Evolutionary conservation across 2,888 invertebrate species (phyloP).

Genomic region (Aleiodes alternator): DNA sequence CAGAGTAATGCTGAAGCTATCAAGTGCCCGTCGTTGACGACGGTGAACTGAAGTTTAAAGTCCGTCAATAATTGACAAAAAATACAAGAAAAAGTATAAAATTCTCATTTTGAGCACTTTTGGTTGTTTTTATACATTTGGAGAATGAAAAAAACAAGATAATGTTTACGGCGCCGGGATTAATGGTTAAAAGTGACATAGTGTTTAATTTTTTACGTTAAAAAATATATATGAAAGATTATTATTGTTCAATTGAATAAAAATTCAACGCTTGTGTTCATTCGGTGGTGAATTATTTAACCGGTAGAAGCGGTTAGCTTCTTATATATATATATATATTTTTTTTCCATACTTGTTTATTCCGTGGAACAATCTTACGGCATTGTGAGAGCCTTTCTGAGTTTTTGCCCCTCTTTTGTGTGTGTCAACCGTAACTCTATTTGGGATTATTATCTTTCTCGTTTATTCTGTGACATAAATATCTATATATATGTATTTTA

Average conservation of each 20-base stretch:
- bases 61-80: conserved; percentile 9
- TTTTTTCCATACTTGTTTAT: neutral
- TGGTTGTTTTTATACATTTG: neutral
- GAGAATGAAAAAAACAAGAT: conserved; percentile 30
- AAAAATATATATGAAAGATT: conserved; percentile 34
- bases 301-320: conserved; percentile 2
- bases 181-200: conserved; percentile 61
- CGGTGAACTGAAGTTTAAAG: conserved; percentile 19
- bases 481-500: conserved; percentile 9
- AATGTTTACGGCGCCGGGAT: conserved; percentile 47
- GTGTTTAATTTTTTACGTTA: conserved; percentile 58
- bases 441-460: conserved; percentile 53
- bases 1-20: neutral
- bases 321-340: conserved; percentile 19
- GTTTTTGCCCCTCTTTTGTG: conserved; percentile 17
- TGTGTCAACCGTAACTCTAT: conserved; percentile 41
- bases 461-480: conserved; percentile 22
- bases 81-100: conserved; percentile 12
- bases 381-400: conserved; percentile 9
- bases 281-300: neutral
- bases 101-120: neutral
- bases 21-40: conserved; percentile 13
- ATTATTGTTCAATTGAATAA: neutral
- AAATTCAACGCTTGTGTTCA: conserved; percentile 1
- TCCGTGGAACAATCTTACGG: conserved; percentile 2